Percentiles rank a stretch among this genome's conserved stretches.
Conservation (phyloP, 2,888 invertebrate species). For the Synergus gifuensis region DNA sequence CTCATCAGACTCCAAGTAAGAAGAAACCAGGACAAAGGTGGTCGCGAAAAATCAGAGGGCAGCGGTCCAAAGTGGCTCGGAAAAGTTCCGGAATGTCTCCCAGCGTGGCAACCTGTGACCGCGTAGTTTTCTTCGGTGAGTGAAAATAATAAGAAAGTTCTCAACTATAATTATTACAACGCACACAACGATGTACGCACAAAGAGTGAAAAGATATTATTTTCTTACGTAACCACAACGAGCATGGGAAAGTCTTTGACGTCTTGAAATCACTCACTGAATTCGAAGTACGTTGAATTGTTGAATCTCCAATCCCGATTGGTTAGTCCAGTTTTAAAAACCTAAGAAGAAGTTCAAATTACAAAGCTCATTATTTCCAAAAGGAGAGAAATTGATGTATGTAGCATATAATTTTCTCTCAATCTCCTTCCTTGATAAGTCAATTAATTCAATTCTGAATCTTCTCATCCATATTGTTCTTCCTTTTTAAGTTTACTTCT, state of each 20-base stretch:
- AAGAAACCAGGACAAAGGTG: constrained; percentile 75
- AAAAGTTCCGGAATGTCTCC: constrained; percentile 62
- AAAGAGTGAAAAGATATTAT: neutral
- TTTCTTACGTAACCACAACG: constrained; percentile 13
- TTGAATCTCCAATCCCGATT: neutral
- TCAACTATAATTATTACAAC: constrained; percentile 25
- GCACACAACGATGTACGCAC: neutral
- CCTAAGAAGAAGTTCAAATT: neutral
- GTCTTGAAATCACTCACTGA: constrained; percentile 37
- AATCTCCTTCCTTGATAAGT: neutral
- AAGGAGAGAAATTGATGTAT: constrained; percentile 6
- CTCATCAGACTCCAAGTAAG: constrained; percentile 49
- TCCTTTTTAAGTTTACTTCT: neutral
- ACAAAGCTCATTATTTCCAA: neutral
- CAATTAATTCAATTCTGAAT: constrained; percentile 5
- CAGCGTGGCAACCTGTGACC: constrained; percentile 40
- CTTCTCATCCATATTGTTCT: neutral
- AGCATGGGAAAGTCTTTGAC: constrained; percentile 29
- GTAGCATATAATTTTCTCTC: neutral
- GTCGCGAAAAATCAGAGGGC: constrained; percentile 83
- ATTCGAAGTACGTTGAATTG: neutral
- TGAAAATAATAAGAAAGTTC: constrained; percentile 37
- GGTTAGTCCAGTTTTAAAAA: neutral
- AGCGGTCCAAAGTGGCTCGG: constrained; percentile 81
- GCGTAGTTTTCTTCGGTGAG: constrained; percentile 24